These are phyloP conservation scores for Ophiodon elongatus DNA, from an alignment of 2,113 vertebrate species.

Conservation along the genomic window DNA sequence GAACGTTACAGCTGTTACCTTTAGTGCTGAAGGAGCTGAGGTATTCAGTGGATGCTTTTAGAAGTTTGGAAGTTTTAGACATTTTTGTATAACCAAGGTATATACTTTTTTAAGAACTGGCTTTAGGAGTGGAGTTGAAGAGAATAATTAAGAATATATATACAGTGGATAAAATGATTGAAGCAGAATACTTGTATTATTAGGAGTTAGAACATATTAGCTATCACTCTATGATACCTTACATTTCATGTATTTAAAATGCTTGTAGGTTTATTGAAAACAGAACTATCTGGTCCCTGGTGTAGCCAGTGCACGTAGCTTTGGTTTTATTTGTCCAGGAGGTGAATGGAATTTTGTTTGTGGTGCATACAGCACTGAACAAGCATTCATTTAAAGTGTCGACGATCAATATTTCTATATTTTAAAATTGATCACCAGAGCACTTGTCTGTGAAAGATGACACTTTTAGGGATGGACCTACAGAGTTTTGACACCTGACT, in stretches of 20 bases:
- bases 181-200: not conserved
- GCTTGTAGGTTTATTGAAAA: not conserved
- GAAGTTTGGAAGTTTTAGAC: no score
- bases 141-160: not conserved
- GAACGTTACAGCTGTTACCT: conserved; percentile 30
- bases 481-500: not conserved
- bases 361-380: not conserved
- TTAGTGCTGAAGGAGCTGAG: not conserved
- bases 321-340: not conserved
- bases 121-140: not conserved
- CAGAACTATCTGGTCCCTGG: not conserved
- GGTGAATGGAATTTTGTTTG: not conserved
- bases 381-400: not conserved
- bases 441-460: not conserved
- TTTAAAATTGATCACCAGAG: not conserved
- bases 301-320: not conserved
- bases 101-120: not conserved
- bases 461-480: not conserved
- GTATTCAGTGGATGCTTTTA: conserved; percentile 6
- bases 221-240: not conserved
- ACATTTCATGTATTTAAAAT: not conserved
- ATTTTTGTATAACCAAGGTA: not conserved
- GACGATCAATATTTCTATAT: not conserved
- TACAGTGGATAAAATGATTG: not conserved
- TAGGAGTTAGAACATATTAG: not conserved